These are phyloP conservation scores for Darevskia nairensis DNA, from an alignment of 2,797 vertebrate species.

Conservation along the genomic window DNA sequence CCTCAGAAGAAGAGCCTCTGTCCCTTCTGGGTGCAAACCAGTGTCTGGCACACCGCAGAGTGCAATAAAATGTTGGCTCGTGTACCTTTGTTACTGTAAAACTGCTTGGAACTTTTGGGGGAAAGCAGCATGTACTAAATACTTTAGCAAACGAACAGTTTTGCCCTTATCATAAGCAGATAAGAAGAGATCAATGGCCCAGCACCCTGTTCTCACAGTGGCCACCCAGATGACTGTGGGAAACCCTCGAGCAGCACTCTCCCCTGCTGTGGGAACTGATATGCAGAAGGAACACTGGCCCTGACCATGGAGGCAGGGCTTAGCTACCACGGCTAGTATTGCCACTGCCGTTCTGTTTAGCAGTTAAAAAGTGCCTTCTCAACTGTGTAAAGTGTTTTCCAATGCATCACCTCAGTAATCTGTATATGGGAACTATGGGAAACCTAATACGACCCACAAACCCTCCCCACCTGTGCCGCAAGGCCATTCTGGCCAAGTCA, in stretches of 20 bases:
- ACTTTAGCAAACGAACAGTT: neutral
- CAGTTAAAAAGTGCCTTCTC: neutral
- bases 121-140: neutral
- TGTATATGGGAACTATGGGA: no score
- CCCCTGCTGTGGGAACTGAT: no score
- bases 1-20: neutral
- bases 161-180: neutral
- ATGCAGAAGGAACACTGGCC: no score
- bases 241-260: no score
- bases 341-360: neutral
- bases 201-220: no score
- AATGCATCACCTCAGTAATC: neutral
- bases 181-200: no score
- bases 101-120: neutral
- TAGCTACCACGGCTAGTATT: neutral
- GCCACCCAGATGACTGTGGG: no score
- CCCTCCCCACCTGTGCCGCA: no score
- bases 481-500: no score
- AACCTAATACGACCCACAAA: neutral
- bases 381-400: neutral
- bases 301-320: no score
- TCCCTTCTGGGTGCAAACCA: neutral
- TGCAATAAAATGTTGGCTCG: neutral
- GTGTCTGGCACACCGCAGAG: neutral
- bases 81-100: neutral